Percentiles rank a stretch among this genome's conserved stretches.
phyloP scores from a whole-genome alignment of 2,113 vertebrate genomes.

The Vidua chalybeata region DNA sequence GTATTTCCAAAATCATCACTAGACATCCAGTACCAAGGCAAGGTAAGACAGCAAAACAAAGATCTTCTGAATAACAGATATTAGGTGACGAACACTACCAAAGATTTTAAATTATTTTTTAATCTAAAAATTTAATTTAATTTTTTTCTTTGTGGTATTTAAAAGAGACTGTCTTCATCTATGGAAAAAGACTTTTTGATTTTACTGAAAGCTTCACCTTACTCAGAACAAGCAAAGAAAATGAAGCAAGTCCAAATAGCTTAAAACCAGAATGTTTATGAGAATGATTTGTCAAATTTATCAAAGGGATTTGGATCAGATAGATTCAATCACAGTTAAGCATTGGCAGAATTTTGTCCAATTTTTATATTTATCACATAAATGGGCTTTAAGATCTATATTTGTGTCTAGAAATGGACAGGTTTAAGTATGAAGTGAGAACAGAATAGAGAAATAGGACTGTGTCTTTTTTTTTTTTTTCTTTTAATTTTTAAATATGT shows the following conservation, averaged over 20 bases:
- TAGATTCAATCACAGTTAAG: background rate
- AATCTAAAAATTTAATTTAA: background rate
- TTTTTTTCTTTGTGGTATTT: background rate
- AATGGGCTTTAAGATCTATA: background rate
- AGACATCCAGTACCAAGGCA: background rate
- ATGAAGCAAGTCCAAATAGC: rapidly evolving
- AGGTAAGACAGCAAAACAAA: background rate
- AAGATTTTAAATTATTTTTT: background rate
- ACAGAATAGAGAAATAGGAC: background rate
- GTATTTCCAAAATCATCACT: background rate
- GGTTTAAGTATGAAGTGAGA: background rate
- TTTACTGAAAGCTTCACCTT: background rate
- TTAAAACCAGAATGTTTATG: background rate
- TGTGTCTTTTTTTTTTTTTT: background rate
- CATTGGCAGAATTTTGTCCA: background rate
- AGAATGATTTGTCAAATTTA: background rate
- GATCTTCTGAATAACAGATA: background rate
- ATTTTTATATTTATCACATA: background rate
- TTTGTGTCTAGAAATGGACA: background rate
- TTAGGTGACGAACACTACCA: background rate
- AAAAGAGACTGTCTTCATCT: background rate
- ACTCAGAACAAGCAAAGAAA: background rate
- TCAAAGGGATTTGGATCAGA: background rate
- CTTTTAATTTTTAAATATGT: background rate
- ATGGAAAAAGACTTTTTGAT: background rate